Conservation (phyloP, 1,140 invertebrate species). For the Lycorma delicatula region DNA sequence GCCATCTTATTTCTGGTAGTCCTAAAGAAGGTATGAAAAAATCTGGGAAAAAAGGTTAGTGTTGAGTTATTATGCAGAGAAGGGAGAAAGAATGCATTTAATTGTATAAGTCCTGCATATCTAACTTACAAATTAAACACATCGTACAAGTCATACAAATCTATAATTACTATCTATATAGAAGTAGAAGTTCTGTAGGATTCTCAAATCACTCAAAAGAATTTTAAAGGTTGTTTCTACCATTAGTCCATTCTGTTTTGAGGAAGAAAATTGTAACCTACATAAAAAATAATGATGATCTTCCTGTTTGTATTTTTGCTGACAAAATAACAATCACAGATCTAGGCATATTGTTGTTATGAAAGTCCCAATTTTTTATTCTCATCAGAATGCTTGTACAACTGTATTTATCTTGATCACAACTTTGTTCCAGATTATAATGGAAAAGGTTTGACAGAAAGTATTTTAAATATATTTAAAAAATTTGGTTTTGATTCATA, state of each 20-base stretch:
- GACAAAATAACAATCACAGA: slow-evolving; percentile 2
- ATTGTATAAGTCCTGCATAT: not conserved
- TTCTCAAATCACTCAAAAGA: not conserved
- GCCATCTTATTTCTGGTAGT: not conserved
- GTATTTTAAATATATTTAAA: not conserved
- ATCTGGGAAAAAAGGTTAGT: too few species aligned
- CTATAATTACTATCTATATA: not conserved
- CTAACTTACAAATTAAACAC: not conserved
- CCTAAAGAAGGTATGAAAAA: not conserved
- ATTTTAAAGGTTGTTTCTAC: not conserved
- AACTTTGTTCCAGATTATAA: not conserved
- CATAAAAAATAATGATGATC: not conserved
- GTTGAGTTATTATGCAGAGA: not conserved
- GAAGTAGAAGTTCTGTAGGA: not conserved
- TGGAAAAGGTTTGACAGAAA: not conserved
- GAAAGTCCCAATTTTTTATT: not conserved
- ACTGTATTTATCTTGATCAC: not conserved
- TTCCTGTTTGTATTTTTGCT: not conserved
- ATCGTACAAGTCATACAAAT: not conserved
- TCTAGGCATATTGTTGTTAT: not conserved
- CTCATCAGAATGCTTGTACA: not conserved
- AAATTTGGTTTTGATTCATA: not conserved
- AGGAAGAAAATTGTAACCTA: not conserved
- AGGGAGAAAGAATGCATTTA: not conserved
- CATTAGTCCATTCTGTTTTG: not conserved